A percentile compares a stretch with the other conserved stretches of the same genome.
These are phyloP conservation scores for Neomorphus geoffroyi DNA, from an alignment of 2,797 vertebrate genomes.

Conservation along the genomic window DNA sequence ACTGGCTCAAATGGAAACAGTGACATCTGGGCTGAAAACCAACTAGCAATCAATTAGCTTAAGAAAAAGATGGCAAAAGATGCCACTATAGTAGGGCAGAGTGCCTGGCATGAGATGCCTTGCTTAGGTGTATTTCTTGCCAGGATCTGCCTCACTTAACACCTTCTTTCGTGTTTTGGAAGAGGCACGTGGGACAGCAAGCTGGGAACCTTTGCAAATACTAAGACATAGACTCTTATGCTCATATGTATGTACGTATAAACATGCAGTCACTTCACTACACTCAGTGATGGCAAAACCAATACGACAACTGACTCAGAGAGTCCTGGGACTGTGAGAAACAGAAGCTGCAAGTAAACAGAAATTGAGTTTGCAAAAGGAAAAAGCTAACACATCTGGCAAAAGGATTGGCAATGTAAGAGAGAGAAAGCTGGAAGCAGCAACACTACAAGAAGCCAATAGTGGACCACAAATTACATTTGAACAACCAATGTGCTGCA, in stretches of 20 bases:
- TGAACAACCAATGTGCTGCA: conserved; percentile 20
- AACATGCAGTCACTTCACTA: neutral
- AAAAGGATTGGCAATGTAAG: neutral
- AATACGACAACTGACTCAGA: neutral
- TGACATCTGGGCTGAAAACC: conserved; percentile 35
- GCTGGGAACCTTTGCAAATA: neutral
- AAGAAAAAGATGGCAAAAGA: conserved; percentile 9
- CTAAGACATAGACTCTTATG: neutral
- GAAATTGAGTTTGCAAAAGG: neutral
- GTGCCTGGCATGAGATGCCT: neutral
- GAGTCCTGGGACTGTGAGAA: neutral
- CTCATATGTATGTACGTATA: neutral
- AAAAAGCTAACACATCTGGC: conserved; percentile 18
- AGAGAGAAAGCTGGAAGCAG: conserved; percentile 34
- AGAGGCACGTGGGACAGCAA: neutral
- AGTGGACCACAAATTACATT: conserved; percentile 24
- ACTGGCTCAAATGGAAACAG: conserved; percentile 1
- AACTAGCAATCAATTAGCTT: neutral
- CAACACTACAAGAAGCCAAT: neutral
- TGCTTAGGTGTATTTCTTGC: neutral
- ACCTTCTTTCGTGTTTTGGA: neutral
- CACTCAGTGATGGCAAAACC: neutral
- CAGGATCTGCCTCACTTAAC: neutral
- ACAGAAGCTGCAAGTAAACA: neutral
- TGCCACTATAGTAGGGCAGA: neutral